These are phyloP conservation scores for Notothenia coriiceps DNA, from an alignment of 2,113 vertebrate species.

Conservation along the genomic window DNA sequence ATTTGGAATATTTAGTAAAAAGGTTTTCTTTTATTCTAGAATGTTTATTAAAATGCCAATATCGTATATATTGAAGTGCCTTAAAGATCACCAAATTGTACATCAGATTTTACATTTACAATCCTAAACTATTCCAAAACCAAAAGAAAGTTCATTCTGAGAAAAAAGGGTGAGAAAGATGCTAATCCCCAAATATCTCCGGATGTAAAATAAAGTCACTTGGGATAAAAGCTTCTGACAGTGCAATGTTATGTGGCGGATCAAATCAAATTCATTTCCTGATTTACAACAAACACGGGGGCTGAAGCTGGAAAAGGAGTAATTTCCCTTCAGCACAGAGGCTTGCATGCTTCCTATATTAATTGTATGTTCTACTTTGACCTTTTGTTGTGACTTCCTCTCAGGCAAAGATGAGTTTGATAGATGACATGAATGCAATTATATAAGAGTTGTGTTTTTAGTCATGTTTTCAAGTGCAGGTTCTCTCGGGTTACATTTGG, in stretches of 20 bases:
- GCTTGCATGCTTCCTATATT: not conserved
- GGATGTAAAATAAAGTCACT: not conserved
- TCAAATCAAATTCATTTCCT: constrained; percentile 14
- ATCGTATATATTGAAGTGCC: too few relatives aligned
- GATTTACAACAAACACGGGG: not conserved
- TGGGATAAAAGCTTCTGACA: not conserved
- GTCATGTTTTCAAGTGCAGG: constrained; percentile 18
- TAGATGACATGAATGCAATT: constrained; percentile 34
- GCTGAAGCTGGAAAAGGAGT: too few relatives aligned
- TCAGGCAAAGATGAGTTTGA: constrained; percentile 42
- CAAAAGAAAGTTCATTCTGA: too few relatives aligned
- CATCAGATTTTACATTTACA: too few relatives aligned
- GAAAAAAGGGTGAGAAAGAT: too few relatives aligned
- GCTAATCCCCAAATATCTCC: not conserved
- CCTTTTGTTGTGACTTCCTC: constrained; percentile 30
- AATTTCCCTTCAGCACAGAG: not conserved
- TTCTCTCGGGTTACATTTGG: not conserved
- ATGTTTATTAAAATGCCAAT: not conserved
- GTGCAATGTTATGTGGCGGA: not conserved
- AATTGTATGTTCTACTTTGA: constrained; percentile 10
- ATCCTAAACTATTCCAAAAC: too few relatives aligned
- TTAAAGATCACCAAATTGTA: too few relatives aligned
- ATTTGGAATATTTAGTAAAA: too few relatives aligned
- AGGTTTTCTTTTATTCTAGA: not conserved
- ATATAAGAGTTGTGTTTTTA: constrained; percentile 23